A percentile compares a stretch with the other conserved stretches of the same genome.
Conservation (phyloP, 2,797 vertebrate genomes). For the Amniataba percoides region DNA sequence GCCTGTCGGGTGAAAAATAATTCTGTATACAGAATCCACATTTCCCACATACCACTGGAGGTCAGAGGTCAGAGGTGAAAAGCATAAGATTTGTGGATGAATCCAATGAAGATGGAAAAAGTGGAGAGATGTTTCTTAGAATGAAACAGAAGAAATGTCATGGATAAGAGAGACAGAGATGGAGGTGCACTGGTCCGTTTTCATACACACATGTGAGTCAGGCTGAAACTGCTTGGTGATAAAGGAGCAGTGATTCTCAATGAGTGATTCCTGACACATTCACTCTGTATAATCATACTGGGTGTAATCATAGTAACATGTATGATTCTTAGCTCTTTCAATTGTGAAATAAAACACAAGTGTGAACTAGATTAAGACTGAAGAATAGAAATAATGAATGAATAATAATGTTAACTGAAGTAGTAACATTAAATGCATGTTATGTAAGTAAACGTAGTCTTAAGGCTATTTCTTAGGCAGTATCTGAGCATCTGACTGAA, state of each 20-base stretch:
- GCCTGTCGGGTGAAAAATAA: not conserved
- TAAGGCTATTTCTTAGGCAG: no score
- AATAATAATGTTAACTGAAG: no score
- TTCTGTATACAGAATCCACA: not conserved
- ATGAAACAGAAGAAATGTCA: conserved; percentile 3
- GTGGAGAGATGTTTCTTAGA: conserved; percentile 1
- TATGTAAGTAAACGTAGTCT: no score
- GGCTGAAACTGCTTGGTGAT: not conserved
- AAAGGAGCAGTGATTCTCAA: not conserved
- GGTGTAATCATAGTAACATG: no score
- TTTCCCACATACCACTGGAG: not conserved
- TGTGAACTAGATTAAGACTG: no score
- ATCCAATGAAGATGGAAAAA: not conserved
- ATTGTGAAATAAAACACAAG: no score
- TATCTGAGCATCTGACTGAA: no score
- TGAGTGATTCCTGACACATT: no score
- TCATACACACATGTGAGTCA: not conserved
- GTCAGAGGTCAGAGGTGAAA: conserved; percentile 5
- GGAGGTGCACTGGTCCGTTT: not conserved
- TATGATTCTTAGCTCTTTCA: no score
- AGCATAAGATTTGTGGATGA: conserved; percentile 2
- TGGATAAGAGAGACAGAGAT: not conserved
- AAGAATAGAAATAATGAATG: no score
- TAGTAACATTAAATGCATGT: no score
- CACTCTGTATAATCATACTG: no score